These are phyloP conservation scores for Acleris literana DNA, from an alignment of 2,888 invertebrate genomes.

Conservation along the genomic window DNA sequence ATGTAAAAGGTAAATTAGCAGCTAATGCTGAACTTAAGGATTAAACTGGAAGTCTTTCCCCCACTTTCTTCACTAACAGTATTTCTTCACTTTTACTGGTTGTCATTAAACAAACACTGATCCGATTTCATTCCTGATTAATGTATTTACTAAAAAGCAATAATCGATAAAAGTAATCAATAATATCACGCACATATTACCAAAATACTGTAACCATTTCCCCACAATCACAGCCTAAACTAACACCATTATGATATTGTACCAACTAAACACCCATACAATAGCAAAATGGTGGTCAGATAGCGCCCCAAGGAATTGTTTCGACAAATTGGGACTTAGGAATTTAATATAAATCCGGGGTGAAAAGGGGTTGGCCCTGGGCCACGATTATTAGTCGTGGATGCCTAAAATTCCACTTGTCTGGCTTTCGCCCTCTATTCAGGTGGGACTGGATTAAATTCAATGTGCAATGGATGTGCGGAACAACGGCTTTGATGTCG, in stretches of 20 bases:
- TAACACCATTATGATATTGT: conserved; percentile 15
- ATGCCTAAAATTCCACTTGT: conserved; percentile 51
- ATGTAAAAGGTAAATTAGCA: too few species aligned
- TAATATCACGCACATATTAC: background rate
- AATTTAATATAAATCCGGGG: conserved; percentile 80
- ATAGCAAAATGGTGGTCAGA: conserved; percentile 70
- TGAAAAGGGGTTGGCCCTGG: conserved; percentile 72
- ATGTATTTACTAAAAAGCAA: too few species aligned
- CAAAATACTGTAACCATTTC: background rate
- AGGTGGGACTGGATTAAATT: conserved; percentile 9
- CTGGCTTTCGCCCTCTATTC: conserved; percentile 23
- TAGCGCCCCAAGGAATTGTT: conserved; percentile 67
- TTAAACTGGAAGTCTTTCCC: too few species aligned
- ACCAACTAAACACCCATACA: conserved; percentile 34
- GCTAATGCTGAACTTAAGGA: too few species aligned
- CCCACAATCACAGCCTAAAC: background rate
- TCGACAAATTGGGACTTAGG: conserved; percentile 75
- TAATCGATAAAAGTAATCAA: background rate
- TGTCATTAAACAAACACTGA: too few species aligned
- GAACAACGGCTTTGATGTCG: too few species aligned
- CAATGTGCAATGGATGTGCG: background rate
- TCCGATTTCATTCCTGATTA: too few species aligned
- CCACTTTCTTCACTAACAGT: too few species aligned
- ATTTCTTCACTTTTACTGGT: too few species aligned
- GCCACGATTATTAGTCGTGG: conserved; percentile 70